A percentile compares a stretch with the other conserved stretches of the same genome.
phyloP scores from a whole-genome alignment of 1,140 invertebrate species.

The Cydia pomonella region DNA sequence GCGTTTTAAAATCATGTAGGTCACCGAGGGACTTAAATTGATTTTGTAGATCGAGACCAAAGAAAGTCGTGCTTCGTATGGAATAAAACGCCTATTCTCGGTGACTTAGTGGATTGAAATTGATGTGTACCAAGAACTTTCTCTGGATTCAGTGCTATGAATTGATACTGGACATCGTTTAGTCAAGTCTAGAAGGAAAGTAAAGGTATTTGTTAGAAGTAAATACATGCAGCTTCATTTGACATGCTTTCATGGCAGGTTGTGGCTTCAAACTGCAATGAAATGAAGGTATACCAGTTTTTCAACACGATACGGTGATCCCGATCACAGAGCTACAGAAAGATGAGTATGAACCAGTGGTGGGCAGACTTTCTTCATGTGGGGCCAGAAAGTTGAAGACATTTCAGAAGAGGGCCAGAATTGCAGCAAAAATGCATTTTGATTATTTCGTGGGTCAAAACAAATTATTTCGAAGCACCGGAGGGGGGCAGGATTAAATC shows the following conservation, averaged over 20 bases:
- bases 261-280: not conserved
- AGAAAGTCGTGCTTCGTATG: conserved; percentile 17
- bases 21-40: conserved; percentile 30
- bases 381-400: too few relatives aligned
- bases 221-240: not conserved
- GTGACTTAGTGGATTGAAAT: not conserved
- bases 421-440: too few relatives aligned
- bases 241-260: not conserved
- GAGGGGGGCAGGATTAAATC: too few relatives aligned
- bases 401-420: too few relatives aligned
- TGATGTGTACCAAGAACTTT: not conserved
- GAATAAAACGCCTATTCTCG: conserved; percentile 5
- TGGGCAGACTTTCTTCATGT: too few relatives aligned
- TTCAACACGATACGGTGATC: too few relatives aligned
- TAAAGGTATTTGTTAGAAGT: not conserved
- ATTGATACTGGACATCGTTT: not conserved
- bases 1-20: conserved; percentile 30
- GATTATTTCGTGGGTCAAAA: too few relatives aligned
- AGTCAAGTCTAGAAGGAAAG: conserved; percentile 1
- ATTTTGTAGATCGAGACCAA: conserved; percentile 22
- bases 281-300: not conserved
- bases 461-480: too few relatives aligned
- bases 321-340: too few relatives aligned
- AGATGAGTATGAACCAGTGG: too few relatives aligned
- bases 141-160: not conserved